phyloP scores from a whole-genome alignment of 1,140 invertebrate genomes.

The Apolygus lucorum region DNA sequence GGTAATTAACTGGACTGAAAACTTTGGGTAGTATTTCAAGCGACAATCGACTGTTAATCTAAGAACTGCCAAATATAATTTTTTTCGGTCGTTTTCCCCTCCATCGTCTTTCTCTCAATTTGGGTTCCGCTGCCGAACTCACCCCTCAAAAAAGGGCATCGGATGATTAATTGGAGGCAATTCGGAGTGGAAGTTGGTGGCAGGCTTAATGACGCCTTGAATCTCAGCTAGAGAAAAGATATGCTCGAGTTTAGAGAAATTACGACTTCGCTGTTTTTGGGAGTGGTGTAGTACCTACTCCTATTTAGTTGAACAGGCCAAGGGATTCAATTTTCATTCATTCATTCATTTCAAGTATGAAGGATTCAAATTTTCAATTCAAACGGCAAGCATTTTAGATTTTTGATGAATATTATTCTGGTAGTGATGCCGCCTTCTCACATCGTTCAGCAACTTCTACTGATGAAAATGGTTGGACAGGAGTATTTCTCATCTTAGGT shows the following conservation, averaged over 20 bases:
- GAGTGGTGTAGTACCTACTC: neutral
- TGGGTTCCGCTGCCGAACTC: neutral
- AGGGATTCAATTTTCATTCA: too few species aligned
- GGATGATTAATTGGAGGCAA: neutral
- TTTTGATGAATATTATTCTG: too few species aligned
- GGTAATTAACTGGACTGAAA: constrained; percentile 12
- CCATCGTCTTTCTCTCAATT: neutral
- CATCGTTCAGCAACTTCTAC: too few species aligned
- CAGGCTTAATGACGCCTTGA: neutral
- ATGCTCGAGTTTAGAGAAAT: neutral
- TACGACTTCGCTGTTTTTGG: neutral
- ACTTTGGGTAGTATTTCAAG: neutral
- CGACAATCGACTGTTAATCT: constrained; percentile 12
- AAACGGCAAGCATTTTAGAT: too few species aligned
- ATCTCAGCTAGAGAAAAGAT: too few species aligned
- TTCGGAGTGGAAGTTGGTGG: neutral
- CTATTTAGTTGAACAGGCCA: too few species aligned
- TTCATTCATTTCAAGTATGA: too few species aligned
- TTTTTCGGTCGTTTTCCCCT: neutral
- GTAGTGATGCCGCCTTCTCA: too few species aligned
- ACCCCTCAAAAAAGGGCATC: neutral
- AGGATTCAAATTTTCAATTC: too few species aligned
- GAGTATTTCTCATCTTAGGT: too few species aligned
- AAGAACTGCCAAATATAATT: neutral
- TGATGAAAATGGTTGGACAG: too few species aligned